phyloP scores from a whole-genome alignment of 1,140 invertebrate species.

The Drusus annulatus region DNA sequence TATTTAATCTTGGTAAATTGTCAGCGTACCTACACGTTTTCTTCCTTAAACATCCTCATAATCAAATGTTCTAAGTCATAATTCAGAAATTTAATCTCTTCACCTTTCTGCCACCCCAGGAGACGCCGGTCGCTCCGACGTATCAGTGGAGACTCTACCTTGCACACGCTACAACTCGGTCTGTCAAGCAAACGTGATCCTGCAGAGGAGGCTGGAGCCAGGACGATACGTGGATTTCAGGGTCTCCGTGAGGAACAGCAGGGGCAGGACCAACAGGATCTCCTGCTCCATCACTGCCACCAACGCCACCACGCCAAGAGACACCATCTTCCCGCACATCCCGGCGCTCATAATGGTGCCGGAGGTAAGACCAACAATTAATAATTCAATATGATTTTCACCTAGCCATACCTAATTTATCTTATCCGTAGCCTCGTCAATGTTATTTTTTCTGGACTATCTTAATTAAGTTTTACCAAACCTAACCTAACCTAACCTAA shows the following conservation, averaged over 20 bases:
- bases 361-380: constrained; percentile 74
- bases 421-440: too few species aligned
- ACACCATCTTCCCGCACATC: constrained; percentile 88
- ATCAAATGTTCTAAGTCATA: background rate
- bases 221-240: constrained; percentile 87
- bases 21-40: background rate
- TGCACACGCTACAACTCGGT: constrained; percentile 87
- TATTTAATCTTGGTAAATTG: background rate
- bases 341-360: constrained; percentile 85
- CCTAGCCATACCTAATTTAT: too few species aligned
- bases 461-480: too few species aligned
- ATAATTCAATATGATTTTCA: background rate
- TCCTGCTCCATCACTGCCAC: constrained; percentile 87
- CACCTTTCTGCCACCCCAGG: constrained; percentile 62
- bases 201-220: constrained; percentile 80
- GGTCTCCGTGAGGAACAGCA: constrained; percentile 83
- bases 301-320: constrained; percentile 83
- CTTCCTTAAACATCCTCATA: background rate
- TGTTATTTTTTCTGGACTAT: too few species aligned
- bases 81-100: too few species aligned
- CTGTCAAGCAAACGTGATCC: constrained; percentile 87
- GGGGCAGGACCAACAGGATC: constrained; percentile 82
- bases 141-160: constrained; percentile 83
- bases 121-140: constrained; percentile 78
- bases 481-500: too few species aligned